Evolutionary conservation across 1,140 invertebrate genomes (phyloP).

Genomic region (Zaprionus nigranus): DNA sequence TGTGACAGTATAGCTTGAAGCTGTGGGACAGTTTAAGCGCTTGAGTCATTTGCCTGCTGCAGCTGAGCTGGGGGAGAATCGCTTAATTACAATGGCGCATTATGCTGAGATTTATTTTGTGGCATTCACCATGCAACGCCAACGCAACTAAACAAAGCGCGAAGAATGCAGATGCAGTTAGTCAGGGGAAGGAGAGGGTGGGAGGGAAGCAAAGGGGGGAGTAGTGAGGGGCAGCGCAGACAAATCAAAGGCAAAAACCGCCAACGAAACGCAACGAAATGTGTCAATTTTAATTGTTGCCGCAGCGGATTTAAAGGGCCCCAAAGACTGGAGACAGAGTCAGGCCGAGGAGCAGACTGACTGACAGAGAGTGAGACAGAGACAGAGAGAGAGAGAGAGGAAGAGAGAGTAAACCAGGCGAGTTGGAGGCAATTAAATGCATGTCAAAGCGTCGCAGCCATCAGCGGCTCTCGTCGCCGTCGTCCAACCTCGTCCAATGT

Average conservation of each 20-base stretch:
- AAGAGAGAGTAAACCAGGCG: constrained; percentile 13
- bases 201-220: neutral
- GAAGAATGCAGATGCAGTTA: constrained; percentile 60
- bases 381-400: neutral
- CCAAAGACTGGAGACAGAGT: constrained; percentile 30
- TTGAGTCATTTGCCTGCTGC: constrained; percentile 37
- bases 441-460: constrained; percentile 81
- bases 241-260: constrained; percentile 53
- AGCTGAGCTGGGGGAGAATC: constrained; percentile 21
- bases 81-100: constrained; percentile 53
- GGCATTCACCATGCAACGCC: constrained; percentile 51
- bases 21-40: constrained; percentile 16
- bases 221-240: neutral
- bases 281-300: constrained; percentile 84
- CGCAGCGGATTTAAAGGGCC: constrained; percentile 74
- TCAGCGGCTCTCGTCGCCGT: constrained; percentile 48
- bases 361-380: neutral
- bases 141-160: constrained; percentile 64
- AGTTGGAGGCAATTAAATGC: constrained; percentile 81
- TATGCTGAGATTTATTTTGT: constrained; percentile 38
- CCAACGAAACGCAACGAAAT: constrained; percentile 76
- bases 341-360: constrained; percentile 22
- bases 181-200: neutral
- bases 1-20: constrained; percentile 11
- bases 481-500: neutral